These are phyloP conservation scores for Periophthalmus modestus DNA, from an alignment of 2,113 vertebrate species.

Conservation along the genomic window DNA sequence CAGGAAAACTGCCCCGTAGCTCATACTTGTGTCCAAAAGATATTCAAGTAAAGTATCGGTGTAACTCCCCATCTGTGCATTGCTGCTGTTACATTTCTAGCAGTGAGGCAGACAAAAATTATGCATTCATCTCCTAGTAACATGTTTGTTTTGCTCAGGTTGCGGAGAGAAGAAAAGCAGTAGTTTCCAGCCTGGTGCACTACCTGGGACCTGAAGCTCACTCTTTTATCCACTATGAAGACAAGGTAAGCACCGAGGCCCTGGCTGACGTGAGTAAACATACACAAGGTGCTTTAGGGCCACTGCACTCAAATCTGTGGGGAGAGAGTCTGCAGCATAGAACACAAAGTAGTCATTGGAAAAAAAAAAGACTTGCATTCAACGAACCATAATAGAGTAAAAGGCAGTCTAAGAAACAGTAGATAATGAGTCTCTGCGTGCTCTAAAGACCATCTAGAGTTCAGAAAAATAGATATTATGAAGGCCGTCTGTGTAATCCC, in stretches of 20 bases:
- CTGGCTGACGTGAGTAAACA: constrained; percentile 17
- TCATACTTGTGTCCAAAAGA: too few relatives aligned
- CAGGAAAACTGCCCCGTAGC: too few relatives aligned
- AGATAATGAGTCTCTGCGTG: neutral
- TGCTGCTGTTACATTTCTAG: constrained; percentile 1
- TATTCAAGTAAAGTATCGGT: too few relatives aligned
- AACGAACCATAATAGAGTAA: neutral
- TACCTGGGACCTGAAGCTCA: constrained; percentile 72
- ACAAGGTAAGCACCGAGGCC: constrained; percentile 69
- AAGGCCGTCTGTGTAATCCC: too few relatives aligned
- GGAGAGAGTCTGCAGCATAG: neutral
- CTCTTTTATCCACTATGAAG: constrained; percentile 72
- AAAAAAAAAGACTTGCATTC: neutral
- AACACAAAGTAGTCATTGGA: neutral
- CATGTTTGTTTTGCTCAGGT: constrained; percentile 45
- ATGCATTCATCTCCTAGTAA: neutral
- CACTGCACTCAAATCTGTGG: neutral
- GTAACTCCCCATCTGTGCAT: neutral
- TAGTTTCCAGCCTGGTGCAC: constrained; percentile 69
- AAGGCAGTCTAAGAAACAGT: neutral
- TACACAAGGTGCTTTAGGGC: constrained; percentile 14
- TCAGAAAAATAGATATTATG: too few relatives aligned
- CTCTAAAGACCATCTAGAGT: too few relatives aligned
- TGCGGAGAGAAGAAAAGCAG: constrained; percentile 63
- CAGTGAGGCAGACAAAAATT: neutral